Evolutionary conservation across 2,113 vertebrate genomes (phyloP).

Genomic region (Pelobates fuscus): DNA sequence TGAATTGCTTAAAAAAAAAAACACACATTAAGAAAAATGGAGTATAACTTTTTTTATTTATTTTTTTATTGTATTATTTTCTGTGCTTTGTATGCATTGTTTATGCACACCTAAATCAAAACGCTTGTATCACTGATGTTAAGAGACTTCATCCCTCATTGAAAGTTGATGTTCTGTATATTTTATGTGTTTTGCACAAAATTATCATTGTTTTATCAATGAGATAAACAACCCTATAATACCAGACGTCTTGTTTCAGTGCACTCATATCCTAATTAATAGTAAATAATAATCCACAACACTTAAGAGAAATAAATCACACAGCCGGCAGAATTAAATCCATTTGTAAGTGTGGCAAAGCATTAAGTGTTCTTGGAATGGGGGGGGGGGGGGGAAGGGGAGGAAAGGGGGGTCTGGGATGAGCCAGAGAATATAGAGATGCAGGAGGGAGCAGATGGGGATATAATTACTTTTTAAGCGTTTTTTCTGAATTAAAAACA

Average conservation of each 20-base stretch:
- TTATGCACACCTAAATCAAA: no score
- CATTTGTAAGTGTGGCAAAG: conserved; percentile 49
- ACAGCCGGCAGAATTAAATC: conserved; percentile 34
- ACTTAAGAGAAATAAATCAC: conserved; percentile 48
- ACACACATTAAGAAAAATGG: no score
- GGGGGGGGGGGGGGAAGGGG: conserved; percentile 13
- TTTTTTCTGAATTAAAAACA: not conserved
- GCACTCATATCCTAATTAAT: conserved; percentile 43
- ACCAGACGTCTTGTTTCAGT: conserved; percentile 10
- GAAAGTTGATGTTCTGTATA: conserved; percentile 19
- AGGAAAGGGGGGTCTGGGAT: conserved; percentile 15
- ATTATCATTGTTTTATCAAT: not conserved
- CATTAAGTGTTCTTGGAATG: conserved; percentile 42
- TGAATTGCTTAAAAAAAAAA: no score
- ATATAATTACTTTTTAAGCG: conserved; percentile 47
- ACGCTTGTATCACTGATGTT: no score
- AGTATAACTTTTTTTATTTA: no score
- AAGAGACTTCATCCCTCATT: no score
- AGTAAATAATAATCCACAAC: conserved; percentile 48
- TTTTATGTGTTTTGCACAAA: not conserved
- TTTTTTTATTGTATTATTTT: no score
- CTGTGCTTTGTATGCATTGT: no score
- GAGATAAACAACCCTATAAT: conserved; percentile 30
- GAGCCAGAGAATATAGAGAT: conserved; percentile 30
- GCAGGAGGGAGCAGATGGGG: conserved; percentile 48